A percentile compares a stretch with the other conserved stretches of the same genome.
Evolutionary conservation across 2,888 invertebrate genomes (phyloP).

Genomic region (Mycalesis mineus): DNA sequence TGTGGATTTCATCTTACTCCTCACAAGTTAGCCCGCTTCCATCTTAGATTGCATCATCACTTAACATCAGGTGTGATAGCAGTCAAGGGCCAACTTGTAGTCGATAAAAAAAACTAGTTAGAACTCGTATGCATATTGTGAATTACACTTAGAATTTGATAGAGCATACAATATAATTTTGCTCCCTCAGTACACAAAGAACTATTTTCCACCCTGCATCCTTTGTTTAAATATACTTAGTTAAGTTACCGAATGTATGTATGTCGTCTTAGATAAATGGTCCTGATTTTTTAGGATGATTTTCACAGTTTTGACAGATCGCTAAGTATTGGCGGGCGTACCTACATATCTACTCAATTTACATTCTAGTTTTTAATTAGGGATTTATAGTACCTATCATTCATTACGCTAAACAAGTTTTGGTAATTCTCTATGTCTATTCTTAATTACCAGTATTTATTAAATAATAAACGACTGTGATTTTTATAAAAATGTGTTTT

Average conservation of each 20-base stretch:
- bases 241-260: background rate
- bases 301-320: constrained; percentile 33
- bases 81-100: too few relatives aligned
- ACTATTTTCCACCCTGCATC: too few relatives aligned
- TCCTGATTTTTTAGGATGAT: background rate
- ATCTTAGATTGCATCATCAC: too few relatives aligned
- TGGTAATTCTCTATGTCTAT: constrained; percentile 72
- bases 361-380: constrained; percentile 55
- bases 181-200: too few relatives aligned
- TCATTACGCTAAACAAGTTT: constrained; percentile 65
- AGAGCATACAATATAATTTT: too few relatives aligned
- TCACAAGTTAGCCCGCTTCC: too few relatives aligned
- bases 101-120: too few relatives aligned
- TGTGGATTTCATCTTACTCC: too few relatives aligned
- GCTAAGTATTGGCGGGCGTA: constrained; percentile 30
- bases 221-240: too few relatives aligned
- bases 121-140: too few relatives aligned
- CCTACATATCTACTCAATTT: constrained; percentile 50
- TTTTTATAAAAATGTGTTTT: constrained; percentile 56
- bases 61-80: too few relatives aligned
- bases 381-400: constrained; percentile 54
- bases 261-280: background rate
- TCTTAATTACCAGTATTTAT: constrained; percentile 74
- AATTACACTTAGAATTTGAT: too few relatives aligned
- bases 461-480: constrained; percentile 76